Evolutionary conservation across 2,113 vertebrate species (phyloP).

Genomic region (Mustela nigripes): DNA sequence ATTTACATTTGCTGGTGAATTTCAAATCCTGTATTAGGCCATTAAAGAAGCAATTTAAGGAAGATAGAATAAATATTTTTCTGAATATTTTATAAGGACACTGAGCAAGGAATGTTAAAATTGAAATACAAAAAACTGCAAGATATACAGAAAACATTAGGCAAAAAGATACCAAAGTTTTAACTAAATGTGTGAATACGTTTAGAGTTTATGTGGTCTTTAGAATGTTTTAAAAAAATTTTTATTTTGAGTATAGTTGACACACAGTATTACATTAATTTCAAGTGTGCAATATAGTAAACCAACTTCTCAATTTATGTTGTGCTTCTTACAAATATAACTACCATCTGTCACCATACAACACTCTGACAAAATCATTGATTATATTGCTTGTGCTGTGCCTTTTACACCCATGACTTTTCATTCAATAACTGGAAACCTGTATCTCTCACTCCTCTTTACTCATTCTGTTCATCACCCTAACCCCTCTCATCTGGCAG

Average conservation of each 20-base stretch:
- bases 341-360: not conserved
- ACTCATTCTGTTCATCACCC: not conserved
- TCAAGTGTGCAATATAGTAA: not conserved
- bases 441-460: not conserved
- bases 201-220: not conserved
- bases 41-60: not conserved
- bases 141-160: not conserved
- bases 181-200: not conserved
- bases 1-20: not conserved
- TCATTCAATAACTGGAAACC: not conserved
- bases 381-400: not conserved
- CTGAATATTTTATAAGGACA: slow-evolving; percentile 19
- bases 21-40: not conserved
- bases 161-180: not conserved
- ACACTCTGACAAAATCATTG: not conserved
- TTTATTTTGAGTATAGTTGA: not conserved
- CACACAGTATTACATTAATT: not conserved
- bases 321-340: not conserved
- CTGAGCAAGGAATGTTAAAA: not conserved
- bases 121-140: not conserved
- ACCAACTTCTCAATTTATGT: not conserved
- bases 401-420: not conserved
- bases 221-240: not conserved
- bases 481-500: not conserved
- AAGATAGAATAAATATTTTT: not conserved